Percentiles rank a stretch among this genome's conserved stretches.
Conservation (phyloP, 2,797 vertebrate species). For the Sebastes baramenuke region DNA sequence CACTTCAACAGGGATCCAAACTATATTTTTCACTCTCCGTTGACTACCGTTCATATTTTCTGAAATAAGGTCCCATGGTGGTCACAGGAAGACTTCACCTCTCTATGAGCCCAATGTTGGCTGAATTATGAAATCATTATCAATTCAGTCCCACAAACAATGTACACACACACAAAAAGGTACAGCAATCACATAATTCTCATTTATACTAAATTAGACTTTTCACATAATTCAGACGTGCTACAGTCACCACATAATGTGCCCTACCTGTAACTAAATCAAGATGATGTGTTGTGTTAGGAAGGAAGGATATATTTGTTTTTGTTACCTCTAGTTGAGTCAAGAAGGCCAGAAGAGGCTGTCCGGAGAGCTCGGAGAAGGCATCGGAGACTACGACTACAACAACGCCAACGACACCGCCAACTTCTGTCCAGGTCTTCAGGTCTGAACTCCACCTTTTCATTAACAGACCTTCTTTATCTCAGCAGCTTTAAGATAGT, state of each 20-base stretch:
- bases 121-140: background rate
- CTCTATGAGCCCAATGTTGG: background rate
- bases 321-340: constrained; percentile 75
- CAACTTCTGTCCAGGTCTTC: constrained; percentile 92
- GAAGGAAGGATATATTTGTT: background rate
- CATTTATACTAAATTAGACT: background rate
- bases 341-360: constrained; percentile 53
- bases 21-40: no score
- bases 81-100: no score
- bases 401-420: constrained; percentile 91
- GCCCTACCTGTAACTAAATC: background rate
- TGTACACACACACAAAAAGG: background rate
- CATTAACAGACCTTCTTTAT: background rate
- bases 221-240: background rate
- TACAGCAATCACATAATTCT: background rate
- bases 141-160: background rate
- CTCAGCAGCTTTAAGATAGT: no score
- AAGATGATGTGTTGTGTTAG: background rate
- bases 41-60: no score
- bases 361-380: constrained; percentile 81
- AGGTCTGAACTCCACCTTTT: constrained; percentile 76
- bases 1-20: no score
- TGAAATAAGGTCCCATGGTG: no score
- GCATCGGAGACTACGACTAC: constrained; percentile 91
- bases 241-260: background rate